Evolutionary conservation across 30 jellyfish, hydroid and myxozoan species (phyloP).

Genomic region (Mastigias papua): DNA sequence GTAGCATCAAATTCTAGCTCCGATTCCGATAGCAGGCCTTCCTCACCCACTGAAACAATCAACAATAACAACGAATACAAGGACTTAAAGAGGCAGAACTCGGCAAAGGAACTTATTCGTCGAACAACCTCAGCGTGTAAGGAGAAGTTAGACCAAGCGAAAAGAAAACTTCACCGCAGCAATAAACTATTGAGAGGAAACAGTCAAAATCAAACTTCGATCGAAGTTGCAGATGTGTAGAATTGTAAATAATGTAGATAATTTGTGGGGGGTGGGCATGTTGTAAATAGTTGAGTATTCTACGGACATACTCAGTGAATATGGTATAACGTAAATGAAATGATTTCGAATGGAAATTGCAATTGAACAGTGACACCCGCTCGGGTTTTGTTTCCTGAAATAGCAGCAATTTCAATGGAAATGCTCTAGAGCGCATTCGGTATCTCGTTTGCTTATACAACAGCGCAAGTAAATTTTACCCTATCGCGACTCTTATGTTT

Average conservation of each 20-base stretch:
- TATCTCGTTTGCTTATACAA: too few species aligned
- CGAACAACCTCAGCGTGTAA: conserved; percentile 78
- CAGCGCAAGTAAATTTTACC: too few species aligned
- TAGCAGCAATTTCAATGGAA: too few species aligned
- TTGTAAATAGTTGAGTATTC: too few species aligned
- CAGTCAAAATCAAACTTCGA: background rate
- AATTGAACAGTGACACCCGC: too few species aligned
- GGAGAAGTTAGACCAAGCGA: conserved; percentile 67
- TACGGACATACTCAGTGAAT: too few species aligned
- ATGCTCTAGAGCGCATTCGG: too few species aligned
- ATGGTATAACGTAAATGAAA: too few species aligned
- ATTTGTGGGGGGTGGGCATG: background rate
- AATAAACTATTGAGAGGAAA: conserved; percentile 26
- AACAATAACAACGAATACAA: background rate
- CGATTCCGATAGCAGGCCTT: conserved; percentile 63
- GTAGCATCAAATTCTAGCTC: conserved; percentile 42
- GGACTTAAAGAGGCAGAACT: conserved; percentile 59
- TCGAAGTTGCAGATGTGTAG: background rate
- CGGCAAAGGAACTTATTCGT: conserved; percentile 74
- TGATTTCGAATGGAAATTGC: too few species aligned
- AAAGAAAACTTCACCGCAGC: conserved; percentile 38
- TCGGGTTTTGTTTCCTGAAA: too few species aligned
- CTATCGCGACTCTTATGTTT: too few species aligned
- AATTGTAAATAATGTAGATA: background rate
- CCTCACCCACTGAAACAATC: conserved; percentile 38